Percentiles rank a stretch among this genome's conserved stretches.
Conservation (phyloP, 2,888 invertebrate species). For the Cecidostiba fungosa region DNA sequence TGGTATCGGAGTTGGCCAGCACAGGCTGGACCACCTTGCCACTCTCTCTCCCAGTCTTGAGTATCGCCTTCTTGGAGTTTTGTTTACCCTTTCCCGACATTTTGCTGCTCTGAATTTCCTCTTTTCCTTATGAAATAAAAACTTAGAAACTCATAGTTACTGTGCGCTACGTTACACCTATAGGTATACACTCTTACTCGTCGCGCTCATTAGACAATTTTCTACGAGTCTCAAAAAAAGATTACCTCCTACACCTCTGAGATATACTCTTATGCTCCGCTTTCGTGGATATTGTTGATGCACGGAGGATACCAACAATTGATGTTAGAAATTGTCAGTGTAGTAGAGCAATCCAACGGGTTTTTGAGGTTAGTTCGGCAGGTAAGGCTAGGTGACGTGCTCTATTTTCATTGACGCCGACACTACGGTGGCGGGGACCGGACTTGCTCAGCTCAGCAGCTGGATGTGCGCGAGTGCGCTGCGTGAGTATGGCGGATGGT, state of each 20-base stretch:
- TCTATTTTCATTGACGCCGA: constrained; percentile 52
- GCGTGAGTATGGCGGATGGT: no score
- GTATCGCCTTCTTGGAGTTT: constrained; percentile 75
- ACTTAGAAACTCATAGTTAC: constrained; percentile 51
- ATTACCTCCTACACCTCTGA: not conserved
- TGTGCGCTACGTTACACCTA: not conserved
- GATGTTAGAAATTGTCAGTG: constrained; percentile 6
- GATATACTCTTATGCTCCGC: not conserved
- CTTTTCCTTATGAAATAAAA: constrained; percentile 27
- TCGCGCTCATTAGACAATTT: not conserved
- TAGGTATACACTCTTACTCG: not conserved
- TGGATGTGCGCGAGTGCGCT: no score
- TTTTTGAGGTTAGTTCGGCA: constrained; percentile 54
- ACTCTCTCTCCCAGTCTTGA: constrained; percentile 72
- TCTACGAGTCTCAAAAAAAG: not conserved
- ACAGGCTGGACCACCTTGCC: constrained; percentile 72
- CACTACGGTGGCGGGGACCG: no score
- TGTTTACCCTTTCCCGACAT: constrained; percentile 79
- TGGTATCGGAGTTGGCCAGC: constrained; percentile 71
- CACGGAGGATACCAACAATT: not conserved
- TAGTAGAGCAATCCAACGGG: not conserved
- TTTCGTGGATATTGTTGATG: not conserved
- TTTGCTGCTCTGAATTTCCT: constrained; percentile 14
- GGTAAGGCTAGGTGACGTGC: constrained; percentile 44
- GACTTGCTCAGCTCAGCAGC: no score